Base-by-base conservation (phyloP, 1,140 invertebrate genomes). In the Drosophila ironensis region DNA sequence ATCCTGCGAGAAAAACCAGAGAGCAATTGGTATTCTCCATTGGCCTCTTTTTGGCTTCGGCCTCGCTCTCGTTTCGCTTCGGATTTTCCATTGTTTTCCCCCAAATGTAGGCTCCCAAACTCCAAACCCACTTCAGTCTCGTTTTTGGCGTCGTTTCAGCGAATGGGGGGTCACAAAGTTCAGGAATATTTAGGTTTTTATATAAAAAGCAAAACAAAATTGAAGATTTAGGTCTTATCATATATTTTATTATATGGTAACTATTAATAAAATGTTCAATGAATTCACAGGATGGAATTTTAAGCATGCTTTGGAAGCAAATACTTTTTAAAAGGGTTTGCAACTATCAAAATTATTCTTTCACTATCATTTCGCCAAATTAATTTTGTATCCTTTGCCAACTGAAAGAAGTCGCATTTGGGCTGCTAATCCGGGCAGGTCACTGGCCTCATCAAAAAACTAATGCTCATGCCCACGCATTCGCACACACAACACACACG, bases 401-500 rank as follows among this genome's bases (percentile, higher is more conserved):
- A n/a, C n/a, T n/a, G n/a, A n/a, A n/a, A n/a, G n/a, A n/a, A n/a
- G n/a, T n/a, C n/a, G n/a, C n/a, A n/a, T n/a, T n/a, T n/a, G n/a
- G n/a, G n/a, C 33, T 17, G 2, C 33, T 37, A 16, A 37, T 8
- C 30, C 14, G 30, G 30, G n/a, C n/a, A 22, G 63, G 52, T 47
- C 52, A 69, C 38, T 44, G 64, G 16, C 52, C 66, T 19, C 42
- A 69, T 42, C 28, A 38, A 50, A 25, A n/a, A 59, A 69, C 66
- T 69, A 57, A 40, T 37, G 40, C 54, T 35, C 60, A 38, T 52
- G 50, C 38, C 38, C 40, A 22, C 56, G 35, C 56, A 40, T 17
- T 14, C n/a, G 20, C 20, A 8, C 12, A 28, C 53, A 24, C 19
- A 3, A 12, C 46, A 38, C 38, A 41, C 47, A 57, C 51, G 48